phyloP scores from a whole-genome alignment of 2,113 vertebrate species.

The Macquaria australasica region DNA sequence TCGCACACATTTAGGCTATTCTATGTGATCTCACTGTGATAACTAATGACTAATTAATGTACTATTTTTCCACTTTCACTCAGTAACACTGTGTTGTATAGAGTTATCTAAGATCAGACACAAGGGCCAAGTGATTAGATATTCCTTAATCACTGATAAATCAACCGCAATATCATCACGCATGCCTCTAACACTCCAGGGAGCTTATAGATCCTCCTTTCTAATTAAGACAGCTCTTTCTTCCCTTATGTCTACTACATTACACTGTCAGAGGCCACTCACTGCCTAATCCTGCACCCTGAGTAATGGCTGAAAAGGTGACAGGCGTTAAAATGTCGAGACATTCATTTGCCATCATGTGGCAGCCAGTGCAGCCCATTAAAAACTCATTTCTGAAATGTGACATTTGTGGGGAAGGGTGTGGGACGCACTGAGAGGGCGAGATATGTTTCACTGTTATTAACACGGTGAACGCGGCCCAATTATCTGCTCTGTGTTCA shows the following conservation, averaged over 20 bases:
- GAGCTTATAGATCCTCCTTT: conserved; percentile 30
- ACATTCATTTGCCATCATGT: conserved; percentile 8
- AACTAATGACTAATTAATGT: no score
- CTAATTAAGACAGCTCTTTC: conserved; percentile 57
- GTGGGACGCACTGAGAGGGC: background rate
- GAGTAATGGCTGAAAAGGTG: conserved; percentile 41
- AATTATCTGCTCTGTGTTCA: conserved; percentile 41
- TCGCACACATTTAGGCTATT: no score
- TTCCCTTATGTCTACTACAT: conserved; percentile 42
- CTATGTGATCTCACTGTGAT: no score
- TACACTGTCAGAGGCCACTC: conserved; percentile 52
- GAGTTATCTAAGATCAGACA: conserved; percentile 10
- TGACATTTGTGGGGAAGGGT: conserved; percentile 23
- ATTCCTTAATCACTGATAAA: conserved; percentile 26
- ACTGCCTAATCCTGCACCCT: background rate
- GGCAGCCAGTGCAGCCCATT: conserved; percentile 39
- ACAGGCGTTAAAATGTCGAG: conserved; percentile 46
- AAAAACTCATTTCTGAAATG: conserved; percentile 55
- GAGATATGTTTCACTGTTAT: conserved; percentile 38
- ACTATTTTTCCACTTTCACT: background rate
- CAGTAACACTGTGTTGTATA: background rate
- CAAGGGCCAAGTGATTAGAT: conserved; percentile 22
- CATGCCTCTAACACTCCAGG: background rate
- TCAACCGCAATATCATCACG: conserved; percentile 2
- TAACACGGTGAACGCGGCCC: conserved; percentile 28